phyloP scores from a whole-genome alignment of 2,888 invertebrate species.

The Lasioglossum marginatum region DNA sequence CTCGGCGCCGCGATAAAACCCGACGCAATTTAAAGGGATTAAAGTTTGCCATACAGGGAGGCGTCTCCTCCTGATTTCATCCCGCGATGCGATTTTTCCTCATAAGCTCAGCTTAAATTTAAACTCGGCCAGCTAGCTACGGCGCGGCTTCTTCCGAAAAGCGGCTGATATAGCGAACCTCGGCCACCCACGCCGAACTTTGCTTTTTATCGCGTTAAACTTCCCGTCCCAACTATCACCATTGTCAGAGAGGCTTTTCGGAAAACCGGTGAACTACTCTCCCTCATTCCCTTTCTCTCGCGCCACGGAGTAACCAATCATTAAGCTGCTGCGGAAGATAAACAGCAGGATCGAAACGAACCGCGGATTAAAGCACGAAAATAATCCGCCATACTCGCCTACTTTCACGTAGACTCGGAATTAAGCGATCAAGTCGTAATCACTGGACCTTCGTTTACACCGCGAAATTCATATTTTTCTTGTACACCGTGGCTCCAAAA shows the following conservation, averaged over 20 bases:
- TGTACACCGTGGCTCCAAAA: not conserved
- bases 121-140: constrained; percentile 40
- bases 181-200: constrained; percentile 31
- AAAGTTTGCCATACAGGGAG: constrained; percentile 28
- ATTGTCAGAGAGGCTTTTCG: constrained; percentile 22
- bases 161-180: constrained; percentile 42
- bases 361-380: not conserved
- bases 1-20: constrained; percentile 28
- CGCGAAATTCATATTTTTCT: not conserved
- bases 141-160: constrained; percentile 33
- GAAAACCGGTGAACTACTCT: not conserved
- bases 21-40: constrained; percentile 42
- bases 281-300: not conserved
- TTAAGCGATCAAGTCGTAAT: not conserved
- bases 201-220: constrained; percentile 57
- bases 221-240: constrained; percentile 40
- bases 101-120: constrained; percentile 58
- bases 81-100: constrained; percentile 44
- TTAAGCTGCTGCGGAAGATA: constrained; percentile 29
- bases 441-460: not conserved
- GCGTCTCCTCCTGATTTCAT: constrained; percentile 29
- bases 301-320: constrained; percentile 8
- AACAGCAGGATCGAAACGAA: constrained; percentile 16
- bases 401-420: constrained; percentile 5
- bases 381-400: not conserved